Conservation (phyloP, 1,140 invertebrate species). For the Aphaenogaster floridana region DNA sequence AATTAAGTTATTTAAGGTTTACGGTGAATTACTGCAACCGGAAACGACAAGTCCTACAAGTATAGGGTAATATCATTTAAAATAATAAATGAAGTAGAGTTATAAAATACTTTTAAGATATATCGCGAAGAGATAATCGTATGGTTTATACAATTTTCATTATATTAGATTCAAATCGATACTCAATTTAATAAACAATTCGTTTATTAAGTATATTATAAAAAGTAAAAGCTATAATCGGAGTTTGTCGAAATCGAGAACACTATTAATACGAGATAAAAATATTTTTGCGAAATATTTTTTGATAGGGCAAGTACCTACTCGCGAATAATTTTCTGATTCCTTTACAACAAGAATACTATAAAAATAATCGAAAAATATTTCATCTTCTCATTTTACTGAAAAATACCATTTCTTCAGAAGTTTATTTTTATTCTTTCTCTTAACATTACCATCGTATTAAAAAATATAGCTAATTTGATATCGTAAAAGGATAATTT, state of each 20-base stretch:
- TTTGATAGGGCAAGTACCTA: not conserved
- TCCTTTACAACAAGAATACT: not conserved
- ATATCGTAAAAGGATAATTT: not conserved
- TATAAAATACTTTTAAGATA: not conserved
- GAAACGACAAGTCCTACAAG: constrained; percentile 16
- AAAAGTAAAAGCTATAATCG: not conserved
- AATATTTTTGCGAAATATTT: not conserved
- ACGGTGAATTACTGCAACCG: constrained; percentile 40
- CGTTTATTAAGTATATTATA: not conserved
- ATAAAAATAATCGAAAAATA: not conserved
- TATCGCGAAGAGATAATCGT: not conserved
- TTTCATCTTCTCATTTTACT: not conserved
- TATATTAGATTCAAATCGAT: not conserved
- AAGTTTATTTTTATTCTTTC: not conserved
- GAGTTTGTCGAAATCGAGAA: not conserved
- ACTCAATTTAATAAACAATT: not conserved
- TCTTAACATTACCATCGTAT: not conserved
- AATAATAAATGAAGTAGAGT: constrained; percentile 3
- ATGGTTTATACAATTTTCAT: not conserved
- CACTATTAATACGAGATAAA: not conserved
- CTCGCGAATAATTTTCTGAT: not conserved
- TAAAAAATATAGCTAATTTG: constrained; percentile 18
- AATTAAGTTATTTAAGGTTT: constrained; percentile 61
- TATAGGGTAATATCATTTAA: not conserved
- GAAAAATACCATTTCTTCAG: not conserved